Percentiles rank a stretch among this genome's conserved stretches.
Conservation (phyloP, 1,140 invertebrate genomes). For the Nylanderia fulva region DNA sequence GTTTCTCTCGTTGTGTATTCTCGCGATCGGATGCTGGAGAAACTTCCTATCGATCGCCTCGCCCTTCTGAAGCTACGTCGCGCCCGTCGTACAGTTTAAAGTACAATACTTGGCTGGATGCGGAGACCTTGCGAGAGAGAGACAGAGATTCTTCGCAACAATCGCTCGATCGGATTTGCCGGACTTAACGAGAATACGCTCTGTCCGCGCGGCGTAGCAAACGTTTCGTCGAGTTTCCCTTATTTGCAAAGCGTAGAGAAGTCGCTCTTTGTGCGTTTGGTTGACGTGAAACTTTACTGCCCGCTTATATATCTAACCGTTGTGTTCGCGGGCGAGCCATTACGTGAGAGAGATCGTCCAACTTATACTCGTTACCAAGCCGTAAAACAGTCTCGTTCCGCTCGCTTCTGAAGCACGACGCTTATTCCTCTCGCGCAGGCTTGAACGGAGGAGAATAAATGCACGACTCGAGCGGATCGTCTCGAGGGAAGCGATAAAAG, state of each 20-base stretch:
- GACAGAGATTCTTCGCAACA: slow-evolving; percentile 22
- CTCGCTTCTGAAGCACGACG: not conserved
- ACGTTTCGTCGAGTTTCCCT: slow-evolving; percentile 16
- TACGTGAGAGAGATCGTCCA: slow-evolving; percentile 18
- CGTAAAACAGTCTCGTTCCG: not conserved
- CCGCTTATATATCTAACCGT: not conserved
- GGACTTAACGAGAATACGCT: slow-evolving; percentile 27
- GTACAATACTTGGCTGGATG: not conserved
- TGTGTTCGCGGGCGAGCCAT: not conserved
- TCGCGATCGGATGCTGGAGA: slow-evolving; percentile 16
- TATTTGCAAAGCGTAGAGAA: not conserved
- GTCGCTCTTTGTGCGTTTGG: slow-evolving; percentile 33
- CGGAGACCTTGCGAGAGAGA: not conserved
- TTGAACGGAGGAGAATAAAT: not conserved
- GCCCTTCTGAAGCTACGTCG: not conserved
- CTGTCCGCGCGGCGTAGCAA: not conserved
- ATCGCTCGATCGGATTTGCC: slow-evolving; percentile 46
- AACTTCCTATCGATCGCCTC: slow-evolving; percentile 35
- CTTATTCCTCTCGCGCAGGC: slow-evolving; percentile 22
- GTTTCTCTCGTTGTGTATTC: slow-evolving; percentile 9
- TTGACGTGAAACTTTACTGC: slow-evolving; percentile 41
- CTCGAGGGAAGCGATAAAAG: slow-evolving; percentile 11
- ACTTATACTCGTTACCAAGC: slow-evolving; percentile 24
- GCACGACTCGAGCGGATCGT: not conserved
- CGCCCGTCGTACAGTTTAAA: slow-evolving; percentile 4